Evolutionary conservation across 2,888 invertebrate species (phyloP).

Genomic region (Acanthococcus lagerstroemiae): DNA sequence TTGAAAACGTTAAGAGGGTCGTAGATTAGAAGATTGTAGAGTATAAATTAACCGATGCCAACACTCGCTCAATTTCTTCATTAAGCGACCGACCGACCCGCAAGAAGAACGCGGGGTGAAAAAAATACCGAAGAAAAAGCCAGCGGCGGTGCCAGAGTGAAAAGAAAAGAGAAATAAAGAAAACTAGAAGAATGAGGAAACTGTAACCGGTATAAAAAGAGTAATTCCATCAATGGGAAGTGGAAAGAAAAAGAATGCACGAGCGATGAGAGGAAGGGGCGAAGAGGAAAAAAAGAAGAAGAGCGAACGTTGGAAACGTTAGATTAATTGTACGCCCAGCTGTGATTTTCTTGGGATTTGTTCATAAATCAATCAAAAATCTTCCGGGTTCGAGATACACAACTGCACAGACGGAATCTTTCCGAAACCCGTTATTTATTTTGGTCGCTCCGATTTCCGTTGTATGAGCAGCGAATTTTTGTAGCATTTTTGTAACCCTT

Average conservation of each 20-base stretch:
- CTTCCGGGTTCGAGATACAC: slow-evolving; percentile 25
- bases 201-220: neutral
- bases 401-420: slow-evolving; percentile 7
- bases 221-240: slow-evolving; percentile 3
- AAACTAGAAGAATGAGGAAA: slow-evolving; percentile 1
- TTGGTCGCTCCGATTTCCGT: neutral
- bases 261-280: neutral
- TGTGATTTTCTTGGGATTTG: slow-evolving; percentile 26
- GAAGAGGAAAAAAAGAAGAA: neutral
- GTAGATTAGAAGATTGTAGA: no score
- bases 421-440: neutral
- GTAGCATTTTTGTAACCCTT: neutral
- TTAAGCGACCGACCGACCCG: neutral
- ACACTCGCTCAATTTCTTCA: slow-evolving; percentile 20
- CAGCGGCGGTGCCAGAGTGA: neutral
- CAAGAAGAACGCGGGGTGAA: neutral
- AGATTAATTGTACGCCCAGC: slow-evolving; percentile 30
- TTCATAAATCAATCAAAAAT: slow-evolving; percentile 30
- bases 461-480: neutral
- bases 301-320: slow-evolving; percentile 13
- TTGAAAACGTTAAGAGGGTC: no score
- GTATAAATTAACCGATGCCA: slow-evolving; percentile 21
- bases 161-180: neutral
- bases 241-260: neutral
- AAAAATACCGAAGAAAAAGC: neutral